Conservation (phyloP, 1,140 invertebrate species). For the Trissolcus basalis region DNA sequence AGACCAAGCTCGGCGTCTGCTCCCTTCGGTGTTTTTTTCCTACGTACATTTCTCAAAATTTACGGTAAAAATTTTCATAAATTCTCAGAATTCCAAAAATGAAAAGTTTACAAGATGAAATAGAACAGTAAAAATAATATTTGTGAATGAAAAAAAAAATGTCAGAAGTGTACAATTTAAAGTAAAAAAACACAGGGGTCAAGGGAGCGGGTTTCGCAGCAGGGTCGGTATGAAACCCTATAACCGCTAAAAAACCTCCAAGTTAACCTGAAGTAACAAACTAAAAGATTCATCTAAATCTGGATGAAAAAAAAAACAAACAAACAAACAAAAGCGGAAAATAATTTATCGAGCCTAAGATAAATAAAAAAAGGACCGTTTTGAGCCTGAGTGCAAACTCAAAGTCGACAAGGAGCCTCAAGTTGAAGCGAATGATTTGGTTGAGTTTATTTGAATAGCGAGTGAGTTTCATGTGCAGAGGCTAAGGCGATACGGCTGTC, state of each 20-base stretch:
- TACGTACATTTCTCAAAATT: slow-evolving; percentile 10
- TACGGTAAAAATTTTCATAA: slow-evolving; percentile 4
- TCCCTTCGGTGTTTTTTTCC: slow-evolving; percentile 55
- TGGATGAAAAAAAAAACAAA: slow-evolving; percentile 6
- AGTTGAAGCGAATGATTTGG: slow-evolving; percentile 30
- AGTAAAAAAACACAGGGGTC: slow-evolving; percentile 29
- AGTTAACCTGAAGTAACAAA: slow-evolving; percentile 17
- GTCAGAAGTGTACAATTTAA: slow-evolving; percentile 1
- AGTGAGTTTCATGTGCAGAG: slow-evolving; percentile 18
- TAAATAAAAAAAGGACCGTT: neutral
- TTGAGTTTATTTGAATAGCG: slow-evolving; percentile 15
- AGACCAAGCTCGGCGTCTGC: slow-evolving; percentile 68
- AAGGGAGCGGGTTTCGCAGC: slow-evolving; percentile 70
- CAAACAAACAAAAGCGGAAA: slow-evolving; percentile 8
- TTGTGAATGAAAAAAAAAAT: slow-evolving; percentile 2
- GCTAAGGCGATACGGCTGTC: slow-evolving; percentile 32
- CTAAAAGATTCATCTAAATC: slow-evolving; percentile 34
- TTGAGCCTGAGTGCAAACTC: slow-evolving; percentile 58
- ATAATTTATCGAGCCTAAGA: neutral
- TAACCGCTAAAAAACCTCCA: slow-evolving; percentile 64
- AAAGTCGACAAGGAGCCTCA: slow-evolving; percentile 51
- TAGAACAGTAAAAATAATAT: too few species aligned
- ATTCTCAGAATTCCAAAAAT: too few species aligned
- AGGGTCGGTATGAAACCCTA: slow-evolving; percentile 71
- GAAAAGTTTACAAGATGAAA: too few species aligned